Evolutionary conservation across 23 tunicate genomes (phyloP).

Genomic region (Trididemnum nubilum): DNA sequence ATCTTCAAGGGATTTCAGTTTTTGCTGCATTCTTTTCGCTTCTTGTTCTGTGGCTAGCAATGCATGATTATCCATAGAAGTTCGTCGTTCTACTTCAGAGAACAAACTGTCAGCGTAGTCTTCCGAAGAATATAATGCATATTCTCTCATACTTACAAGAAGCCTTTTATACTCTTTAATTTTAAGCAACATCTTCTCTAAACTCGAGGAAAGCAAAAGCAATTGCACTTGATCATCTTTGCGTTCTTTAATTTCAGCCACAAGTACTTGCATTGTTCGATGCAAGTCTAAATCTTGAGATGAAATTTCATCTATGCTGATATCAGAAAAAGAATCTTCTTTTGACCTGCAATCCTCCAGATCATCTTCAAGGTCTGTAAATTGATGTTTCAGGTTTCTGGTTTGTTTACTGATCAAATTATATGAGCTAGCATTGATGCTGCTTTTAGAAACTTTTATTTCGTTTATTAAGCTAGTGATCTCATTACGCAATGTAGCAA

Average conservation of each 20-base stretch:
- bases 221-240: not conserved
- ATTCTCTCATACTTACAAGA: not conserved
- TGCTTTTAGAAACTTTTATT: too few species aligned
- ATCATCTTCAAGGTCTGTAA: not conserved
- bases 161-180: not conserved
- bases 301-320: not conserved
- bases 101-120: not conserved
- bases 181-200: not conserved
- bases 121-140: not conserved
- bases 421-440: not conserved
- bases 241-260: not conserved
- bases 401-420: too few species aligned
- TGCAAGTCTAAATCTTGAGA: not conserved
- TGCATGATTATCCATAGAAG: slow-evolving; percentile 4
- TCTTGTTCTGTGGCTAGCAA: slow-evolving; percentile 35
- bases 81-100: slow-evolving; percentile 24
- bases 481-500: not conserved
- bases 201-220: not conserved
- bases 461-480: not conserved
- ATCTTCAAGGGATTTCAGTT: slow-evolving; percentile 23
- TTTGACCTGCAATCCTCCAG: not conserved
- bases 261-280: too few species aligned
- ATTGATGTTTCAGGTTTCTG: not conserved
- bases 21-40: slow-evolving; percentile 15
- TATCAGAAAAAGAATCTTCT: not conserved